Conservation (phyloP, 2,888 invertebrate species). For the Adelognathus sp. region DNA sequence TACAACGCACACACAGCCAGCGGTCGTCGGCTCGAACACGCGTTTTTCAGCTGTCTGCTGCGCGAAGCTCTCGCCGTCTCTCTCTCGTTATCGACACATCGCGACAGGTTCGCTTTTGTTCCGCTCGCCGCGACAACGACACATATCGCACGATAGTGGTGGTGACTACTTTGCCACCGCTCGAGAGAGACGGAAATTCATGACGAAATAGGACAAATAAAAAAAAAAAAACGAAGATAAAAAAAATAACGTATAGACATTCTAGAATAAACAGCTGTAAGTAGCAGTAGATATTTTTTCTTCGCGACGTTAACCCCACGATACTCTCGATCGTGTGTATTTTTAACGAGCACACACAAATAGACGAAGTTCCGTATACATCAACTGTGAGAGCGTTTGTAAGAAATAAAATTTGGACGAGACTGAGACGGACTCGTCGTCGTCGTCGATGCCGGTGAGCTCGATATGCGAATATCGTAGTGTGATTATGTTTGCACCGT, state of each 20-base stretch:
- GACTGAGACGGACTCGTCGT: neutral
- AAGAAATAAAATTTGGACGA: neutral
- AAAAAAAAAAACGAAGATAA: conserved; percentile 1
- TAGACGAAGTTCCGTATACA: neutral
- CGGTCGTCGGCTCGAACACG: neutral
- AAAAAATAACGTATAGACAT: conserved; percentile 41
- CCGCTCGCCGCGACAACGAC: neutral
- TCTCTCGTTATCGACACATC: neutral
- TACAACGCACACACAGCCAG: too few relatives aligned
- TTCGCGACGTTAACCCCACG: conserved; percentile 65
- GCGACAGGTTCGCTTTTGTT: neutral
- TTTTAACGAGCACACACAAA: conserved; percentile 12
- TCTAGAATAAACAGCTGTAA: conserved; percentile 66
- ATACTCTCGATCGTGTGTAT: conserved; percentile 63
- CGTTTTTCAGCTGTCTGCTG: conserved; percentile 15
- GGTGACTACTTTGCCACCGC: neutral
- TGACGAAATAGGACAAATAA: conserved; percentile 13
- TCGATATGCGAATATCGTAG: conserved; percentile 36
- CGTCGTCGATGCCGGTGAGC: conserved; percentile 44
- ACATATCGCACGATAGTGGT: too few relatives aligned
- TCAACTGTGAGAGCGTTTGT: neutral
- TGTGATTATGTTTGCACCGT: conserved; percentile 49
- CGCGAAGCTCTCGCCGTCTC: neutral
- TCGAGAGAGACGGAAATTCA: neutral
- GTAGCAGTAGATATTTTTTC: conserved; percentile 69